These are phyloP conservation scores for Pelvicachromis taeniatus DNA, from an alignment of 2,113 vertebrate genomes.

Conservation along the genomic window DNA sequence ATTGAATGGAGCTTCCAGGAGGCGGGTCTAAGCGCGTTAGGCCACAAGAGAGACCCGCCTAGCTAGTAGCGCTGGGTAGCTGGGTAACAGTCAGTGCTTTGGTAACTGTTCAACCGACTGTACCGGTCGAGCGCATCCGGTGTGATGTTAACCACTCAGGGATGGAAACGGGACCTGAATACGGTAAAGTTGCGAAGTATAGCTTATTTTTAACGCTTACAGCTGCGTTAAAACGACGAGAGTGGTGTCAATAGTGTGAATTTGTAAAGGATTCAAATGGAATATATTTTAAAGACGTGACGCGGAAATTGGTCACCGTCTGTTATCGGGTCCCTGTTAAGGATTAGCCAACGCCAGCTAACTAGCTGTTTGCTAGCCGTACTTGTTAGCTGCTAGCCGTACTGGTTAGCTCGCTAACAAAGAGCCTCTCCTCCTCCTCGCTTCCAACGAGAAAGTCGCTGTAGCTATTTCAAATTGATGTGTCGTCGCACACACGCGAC, in stretches of 20 bases:
- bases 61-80: conserved; percentile 33
- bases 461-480: conserved; percentile 12
- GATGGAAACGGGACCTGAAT: background rate
- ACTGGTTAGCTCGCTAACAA: conserved; percentile 65
- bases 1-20: conserved; percentile 15
- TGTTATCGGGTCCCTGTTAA: conserved; percentile 20
- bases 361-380: conserved; percentile 42
- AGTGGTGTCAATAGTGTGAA: background rate
- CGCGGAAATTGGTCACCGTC: conserved; percentile 14
- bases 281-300: background rate
- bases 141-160: background rate
- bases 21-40: conserved; percentile 41
- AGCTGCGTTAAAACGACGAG: background rate
- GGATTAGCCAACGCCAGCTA: conserved; percentile 46
- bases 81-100: background rate
- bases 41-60: conserved; percentile 52
- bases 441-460: conserved; percentile 28
- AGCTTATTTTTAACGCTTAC: background rate
- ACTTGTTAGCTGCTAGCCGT: conserved; percentile 37
- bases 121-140: conserved; percentile 2
- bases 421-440: conserved; percentile 56
- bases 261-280: background rate
- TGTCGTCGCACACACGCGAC: background rate
- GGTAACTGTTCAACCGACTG: conserved; percentile 27
- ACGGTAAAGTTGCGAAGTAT: background rate